Conservation (phyloP, 2,888 invertebrate species). For the Cremastobaeus sp. region DNA sequence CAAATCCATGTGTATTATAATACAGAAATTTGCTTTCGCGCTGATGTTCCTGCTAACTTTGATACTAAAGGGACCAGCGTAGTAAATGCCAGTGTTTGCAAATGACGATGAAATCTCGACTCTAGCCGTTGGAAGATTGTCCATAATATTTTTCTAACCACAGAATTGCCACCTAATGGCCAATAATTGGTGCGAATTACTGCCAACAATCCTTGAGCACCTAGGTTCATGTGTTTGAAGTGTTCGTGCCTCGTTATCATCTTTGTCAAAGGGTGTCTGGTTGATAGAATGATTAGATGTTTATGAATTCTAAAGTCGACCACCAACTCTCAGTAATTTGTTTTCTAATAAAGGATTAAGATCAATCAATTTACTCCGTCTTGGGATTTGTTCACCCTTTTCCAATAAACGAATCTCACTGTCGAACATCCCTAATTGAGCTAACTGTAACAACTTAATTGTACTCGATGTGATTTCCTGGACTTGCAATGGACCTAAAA, state of each 20-base stretch:
- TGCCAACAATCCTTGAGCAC: slow-evolving; percentile 1
- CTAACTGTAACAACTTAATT: not conserved
- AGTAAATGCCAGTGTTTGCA: slow-evolving; percentile 47
- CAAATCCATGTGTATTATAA: slow-evolving; percentile 5
- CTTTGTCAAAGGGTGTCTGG: slow-evolving; percentile 19
- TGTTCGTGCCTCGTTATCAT: slow-evolving; percentile 18
- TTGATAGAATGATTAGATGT: slow-evolving; percentile 17
- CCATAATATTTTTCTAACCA: too few relatives aligned
- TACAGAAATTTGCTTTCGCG: slow-evolving; percentile 1
- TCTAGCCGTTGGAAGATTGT: too few relatives aligned
- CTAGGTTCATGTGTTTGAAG: slow-evolving; percentile 18
- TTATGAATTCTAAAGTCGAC: slow-evolving; percentile 3
- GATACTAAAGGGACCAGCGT: slow-evolving; percentile 25
- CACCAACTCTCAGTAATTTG: slow-evolving; percentile 14
- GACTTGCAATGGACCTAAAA: not conserved
- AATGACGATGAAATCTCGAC: slow-evolving; percentile 59
- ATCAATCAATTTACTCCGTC: slow-evolving; percentile 56
- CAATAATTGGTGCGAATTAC: slow-evolving; percentile 12
- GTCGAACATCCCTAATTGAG: slow-evolving; percentile 44
- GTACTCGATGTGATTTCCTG: not conserved
- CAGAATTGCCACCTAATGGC: slow-evolving; percentile 17
- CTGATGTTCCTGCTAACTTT: slow-evolving; percentile 2
- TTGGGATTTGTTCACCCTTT: slow-evolving; percentile 36
- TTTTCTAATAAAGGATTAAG: slow-evolving; percentile 15
- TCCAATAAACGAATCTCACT: slow-evolving; percentile 10